Percentiles rank a stretch among this genome's conserved stretches.
These are phyloP conservation scores for Portevinia maculata DNA, from an alignment of 2,888 invertebrate genomes.

Conservation along the genomic window DNA sequence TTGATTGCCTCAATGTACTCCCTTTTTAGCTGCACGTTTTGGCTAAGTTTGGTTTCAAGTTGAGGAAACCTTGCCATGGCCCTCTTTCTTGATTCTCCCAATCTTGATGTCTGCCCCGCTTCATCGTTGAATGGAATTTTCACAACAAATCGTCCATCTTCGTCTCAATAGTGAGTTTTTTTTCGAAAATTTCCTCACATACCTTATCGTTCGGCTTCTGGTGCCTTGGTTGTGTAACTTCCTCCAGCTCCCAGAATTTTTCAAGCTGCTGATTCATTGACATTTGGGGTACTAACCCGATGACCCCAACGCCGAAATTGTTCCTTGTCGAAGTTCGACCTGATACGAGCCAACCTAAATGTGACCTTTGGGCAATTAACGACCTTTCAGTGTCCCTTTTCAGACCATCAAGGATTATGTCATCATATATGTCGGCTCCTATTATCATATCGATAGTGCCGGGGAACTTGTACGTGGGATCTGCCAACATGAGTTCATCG, in stretches of 20 bases:
- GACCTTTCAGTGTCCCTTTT: not conserved
- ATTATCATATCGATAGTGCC: not conserved
- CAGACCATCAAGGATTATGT: not conserved
- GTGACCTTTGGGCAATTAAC: too few species aligned
- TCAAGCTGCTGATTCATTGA: too few species aligned
- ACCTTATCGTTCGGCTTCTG: too few species aligned
- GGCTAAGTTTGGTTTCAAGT: constrained; percentile 2
- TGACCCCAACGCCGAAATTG: too few species aligned
- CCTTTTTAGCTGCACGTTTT: not conserved
- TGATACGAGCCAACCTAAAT: too few species aligned
- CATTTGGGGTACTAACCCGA: too few species aligned
- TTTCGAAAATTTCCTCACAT: too few species aligned
- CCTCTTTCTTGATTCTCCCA: constrained; percentile 12
- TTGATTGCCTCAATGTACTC: constrained; percentile 6
- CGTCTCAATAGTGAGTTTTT: too few species aligned
- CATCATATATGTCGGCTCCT: not conserved
- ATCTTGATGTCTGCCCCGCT: not conserved
- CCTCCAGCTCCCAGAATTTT: too few species aligned
- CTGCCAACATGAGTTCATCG: not conserved
- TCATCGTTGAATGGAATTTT: not conserved
- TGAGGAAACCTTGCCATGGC: constrained; percentile 11
- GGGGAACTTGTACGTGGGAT: not conserved
- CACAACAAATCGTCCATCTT: not conserved
- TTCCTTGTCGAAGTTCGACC: too few species aligned
- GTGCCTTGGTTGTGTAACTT: too few species aligned